Percentiles rank a stretch among this genome's conserved stretches.
Evolutionary conservation across 2,797 vertebrate species (phyloP).

Genomic region (Peromyscus melanophrys): DNA sequence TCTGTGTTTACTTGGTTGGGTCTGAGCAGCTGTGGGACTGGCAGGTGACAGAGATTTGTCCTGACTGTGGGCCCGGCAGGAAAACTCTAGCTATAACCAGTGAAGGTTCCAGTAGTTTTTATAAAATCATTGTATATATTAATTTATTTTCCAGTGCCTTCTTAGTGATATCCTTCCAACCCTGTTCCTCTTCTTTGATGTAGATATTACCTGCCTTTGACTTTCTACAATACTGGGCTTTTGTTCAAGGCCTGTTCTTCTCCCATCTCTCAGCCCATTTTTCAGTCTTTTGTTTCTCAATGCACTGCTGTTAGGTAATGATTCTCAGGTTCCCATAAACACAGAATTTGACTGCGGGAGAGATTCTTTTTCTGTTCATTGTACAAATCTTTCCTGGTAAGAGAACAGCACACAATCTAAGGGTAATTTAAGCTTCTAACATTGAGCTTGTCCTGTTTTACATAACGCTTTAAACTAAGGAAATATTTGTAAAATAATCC

Average conservation of each 20-base stretch:
- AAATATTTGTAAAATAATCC: not conserved
- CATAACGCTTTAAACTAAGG: not conserved
- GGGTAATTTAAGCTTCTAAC: not conserved
- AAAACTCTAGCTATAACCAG: too few relatives aligned
- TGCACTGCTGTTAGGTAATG: not conserved
- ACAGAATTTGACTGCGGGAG: not conserved
- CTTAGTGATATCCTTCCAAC: not conserved
- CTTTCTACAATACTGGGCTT: not conserved
- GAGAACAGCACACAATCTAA: not conserved
- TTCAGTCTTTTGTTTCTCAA: not conserved
- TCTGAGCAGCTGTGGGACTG: too few relatives aligned
- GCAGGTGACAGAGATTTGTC: too few relatives aligned
- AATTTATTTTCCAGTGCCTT: not conserved
- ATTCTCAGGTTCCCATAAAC: conserved; percentile 38
- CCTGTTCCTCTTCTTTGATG: not conserved
- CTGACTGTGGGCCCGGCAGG: too few relatives aligned
- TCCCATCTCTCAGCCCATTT: not conserved
- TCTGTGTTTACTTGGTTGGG: too few relatives aligned
- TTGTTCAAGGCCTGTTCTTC: not conserved
- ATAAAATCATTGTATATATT: not conserved
- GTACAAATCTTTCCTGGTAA: not conserved
- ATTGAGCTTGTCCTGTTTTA: not conserved
- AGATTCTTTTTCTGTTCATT: not conserved
- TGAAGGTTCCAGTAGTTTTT: not conserved
- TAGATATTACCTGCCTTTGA: not conserved